phyloP scores from a whole-genome alignment of 2,888 invertebrate genomes.

The Adelphocoris suturalis region DNA sequence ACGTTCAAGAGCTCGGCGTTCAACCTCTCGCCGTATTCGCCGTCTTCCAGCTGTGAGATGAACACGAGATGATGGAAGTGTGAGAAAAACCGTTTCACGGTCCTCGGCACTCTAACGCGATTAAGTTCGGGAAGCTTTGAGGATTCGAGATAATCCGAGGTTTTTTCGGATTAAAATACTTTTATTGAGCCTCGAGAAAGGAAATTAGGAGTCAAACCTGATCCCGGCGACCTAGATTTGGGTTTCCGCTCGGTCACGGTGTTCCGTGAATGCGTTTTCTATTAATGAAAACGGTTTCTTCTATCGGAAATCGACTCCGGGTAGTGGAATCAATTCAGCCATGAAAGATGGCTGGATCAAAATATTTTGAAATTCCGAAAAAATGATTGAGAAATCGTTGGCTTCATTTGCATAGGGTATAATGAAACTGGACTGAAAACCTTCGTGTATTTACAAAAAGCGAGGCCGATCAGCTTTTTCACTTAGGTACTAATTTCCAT shows the following conservation, averaged over 20 bases:
- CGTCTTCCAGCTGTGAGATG: not conserved
- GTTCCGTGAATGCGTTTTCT: not conserved
- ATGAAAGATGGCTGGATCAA: not conserved
- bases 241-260: not conserved
- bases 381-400: not conserved
- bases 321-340: not conserved
- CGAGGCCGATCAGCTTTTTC: no score
- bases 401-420: no score
- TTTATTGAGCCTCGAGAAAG: not conserved
- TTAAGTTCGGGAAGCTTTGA: not conserved
- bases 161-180: not conserved
- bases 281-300: not conserved
- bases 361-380: slow-evolving; percentile 14
- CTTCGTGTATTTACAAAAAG: no score
- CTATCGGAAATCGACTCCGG: not conserved
- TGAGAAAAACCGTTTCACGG: not conserved
- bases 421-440: no score
- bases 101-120: slow-evolving; percentile 1
- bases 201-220: not conserved
- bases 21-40: slow-evolving; percentile 1
- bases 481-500: no score
- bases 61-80: not conserved
- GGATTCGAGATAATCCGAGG: slow-evolving; percentile 25
- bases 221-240: not conserved
- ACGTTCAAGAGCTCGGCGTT: not conserved